These are phyloP conservation scores for Meles meles DNA, from an alignment of 2,113 vertebrate genomes.

Conservation along the genomic window DNA sequence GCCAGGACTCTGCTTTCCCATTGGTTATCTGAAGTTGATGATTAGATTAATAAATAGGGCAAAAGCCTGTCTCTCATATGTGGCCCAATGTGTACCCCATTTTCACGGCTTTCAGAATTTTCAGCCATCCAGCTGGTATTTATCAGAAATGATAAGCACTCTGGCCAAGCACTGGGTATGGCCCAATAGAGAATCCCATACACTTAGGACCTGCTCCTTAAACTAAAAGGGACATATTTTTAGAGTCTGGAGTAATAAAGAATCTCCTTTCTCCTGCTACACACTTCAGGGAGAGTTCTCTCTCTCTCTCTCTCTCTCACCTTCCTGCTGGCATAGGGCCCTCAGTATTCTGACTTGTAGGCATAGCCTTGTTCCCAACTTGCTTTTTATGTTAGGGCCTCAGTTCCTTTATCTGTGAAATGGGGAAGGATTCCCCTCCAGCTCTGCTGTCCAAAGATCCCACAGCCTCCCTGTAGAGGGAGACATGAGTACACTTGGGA, in stretches of 20 bases:
- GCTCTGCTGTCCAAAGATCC: no score
- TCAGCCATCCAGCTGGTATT: background rate
- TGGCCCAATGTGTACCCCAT: rapidly evolving
- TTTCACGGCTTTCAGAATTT: background rate
- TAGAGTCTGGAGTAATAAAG: background rate
- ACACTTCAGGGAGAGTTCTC: background rate
- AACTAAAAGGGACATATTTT: background rate
- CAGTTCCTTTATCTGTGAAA: background rate
- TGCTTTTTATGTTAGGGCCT: background rate
- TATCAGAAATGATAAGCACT: background rate
- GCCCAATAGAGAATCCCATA: background rate
- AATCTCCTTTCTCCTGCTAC: background rate
- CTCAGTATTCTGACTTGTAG: background rate
- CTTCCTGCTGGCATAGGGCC: background rate
- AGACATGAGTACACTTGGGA: background rate
- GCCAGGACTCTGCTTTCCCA: background rate
- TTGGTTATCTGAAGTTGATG: background rate
- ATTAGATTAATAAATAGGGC: background rate
- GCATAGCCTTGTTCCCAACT: background rate
- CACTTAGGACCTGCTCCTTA: background rate
- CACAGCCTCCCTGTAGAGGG: background rate
- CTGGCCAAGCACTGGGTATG: rapidly evolving
- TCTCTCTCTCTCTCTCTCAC: no score
- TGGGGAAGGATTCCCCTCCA: background rate
- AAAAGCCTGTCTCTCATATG: background rate